A percentile compares a stretch with the other conserved stretches of the same genome.
Conservation (phyloP, 2,888 invertebrate genomes). For the Leistus spinibarbis region DNA sequence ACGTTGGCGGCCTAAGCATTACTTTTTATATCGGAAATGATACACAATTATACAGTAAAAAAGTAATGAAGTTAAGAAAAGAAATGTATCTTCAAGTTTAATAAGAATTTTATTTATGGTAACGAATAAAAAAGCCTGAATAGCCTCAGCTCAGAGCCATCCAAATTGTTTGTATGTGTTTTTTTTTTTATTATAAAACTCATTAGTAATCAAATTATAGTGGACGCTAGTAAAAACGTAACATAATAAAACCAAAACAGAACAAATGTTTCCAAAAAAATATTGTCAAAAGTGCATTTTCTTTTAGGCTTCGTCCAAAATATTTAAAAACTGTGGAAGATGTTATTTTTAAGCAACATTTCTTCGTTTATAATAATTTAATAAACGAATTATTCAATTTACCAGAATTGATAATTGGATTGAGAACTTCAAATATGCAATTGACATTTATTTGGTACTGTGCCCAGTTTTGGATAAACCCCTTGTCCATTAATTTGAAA, state of each 20-base stretch:
- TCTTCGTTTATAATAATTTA: too few relatives aligned
- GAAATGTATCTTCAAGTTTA: neutral
- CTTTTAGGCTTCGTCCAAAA: too few relatives aligned
- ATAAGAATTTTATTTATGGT: constrained; percentile 9
- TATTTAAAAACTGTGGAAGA: too few relatives aligned
- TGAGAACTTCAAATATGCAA: too few relatives aligned
- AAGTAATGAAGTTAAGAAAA: neutral
- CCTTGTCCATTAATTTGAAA: too few relatives aligned
- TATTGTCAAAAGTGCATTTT: neutral
- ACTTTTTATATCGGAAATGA: constrained; percentile 25
- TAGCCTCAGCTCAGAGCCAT: neutral
- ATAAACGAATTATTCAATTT: too few relatives aligned
- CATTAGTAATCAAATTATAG: constrained; percentile 3
- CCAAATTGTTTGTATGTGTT: neutral
- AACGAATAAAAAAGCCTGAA: neutral
- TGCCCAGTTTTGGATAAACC: too few relatives aligned
- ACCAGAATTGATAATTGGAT: too few relatives aligned
- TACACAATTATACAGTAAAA: constrained; percentile 28
- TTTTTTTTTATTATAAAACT: neutral
- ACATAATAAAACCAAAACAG: neutral
- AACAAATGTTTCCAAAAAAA: neutral
- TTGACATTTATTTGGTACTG: too few relatives aligned
- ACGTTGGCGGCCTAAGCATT: constrained; percentile 11
- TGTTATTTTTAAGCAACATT: too few relatives aligned
- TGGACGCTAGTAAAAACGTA: neutral